A percentile compares a stretch with the other conserved stretches of the same genome.
Evolutionary conservation across 2,888 invertebrate genomes (phyloP).

Genomic region (Parnassius mnemosyne): DNA sequence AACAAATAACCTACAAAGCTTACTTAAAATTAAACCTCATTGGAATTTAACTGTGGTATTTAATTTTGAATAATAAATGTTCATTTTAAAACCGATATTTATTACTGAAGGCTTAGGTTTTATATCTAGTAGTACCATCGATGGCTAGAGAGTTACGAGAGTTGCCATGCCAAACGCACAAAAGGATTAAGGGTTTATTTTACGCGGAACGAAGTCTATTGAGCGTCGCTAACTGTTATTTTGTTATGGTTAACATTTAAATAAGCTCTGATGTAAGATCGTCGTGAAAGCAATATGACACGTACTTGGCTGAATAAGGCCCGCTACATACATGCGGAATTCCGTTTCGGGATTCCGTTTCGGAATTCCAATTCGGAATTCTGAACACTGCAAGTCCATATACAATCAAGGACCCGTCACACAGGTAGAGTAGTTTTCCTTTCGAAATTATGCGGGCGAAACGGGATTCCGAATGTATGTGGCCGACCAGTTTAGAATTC

Average conservation of each 20-base stretch:
- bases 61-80: background rate
- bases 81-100: background rate
- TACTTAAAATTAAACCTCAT: no score
- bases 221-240: conserved; percentile 49
- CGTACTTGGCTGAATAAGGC: conserved; percentile 12
- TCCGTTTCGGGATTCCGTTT: no score
- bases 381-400: no score
- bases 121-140: background rate
- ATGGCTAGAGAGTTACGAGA: conserved; percentile 7
- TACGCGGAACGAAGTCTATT: conserved; percentile 43
- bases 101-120: background rate
- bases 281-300: conserved; percentile 29
- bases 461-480: no score
- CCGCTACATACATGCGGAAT: no score
- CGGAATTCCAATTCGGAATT: no score
- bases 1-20: no score
- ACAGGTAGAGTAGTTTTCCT: no score
- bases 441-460: no score
- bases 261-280: conserved; percentile 62
- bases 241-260: conserved; percentile 58
- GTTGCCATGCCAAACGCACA: conserved; percentile 34
- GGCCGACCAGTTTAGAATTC: no score
- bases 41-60: no score
- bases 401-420: no score
- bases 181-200: conserved; percentile 47